These are phyloP conservation scores for Pica pica DNA, from an alignment of 2,113 vertebrate genomes.

Conservation along the genomic window DNA sequence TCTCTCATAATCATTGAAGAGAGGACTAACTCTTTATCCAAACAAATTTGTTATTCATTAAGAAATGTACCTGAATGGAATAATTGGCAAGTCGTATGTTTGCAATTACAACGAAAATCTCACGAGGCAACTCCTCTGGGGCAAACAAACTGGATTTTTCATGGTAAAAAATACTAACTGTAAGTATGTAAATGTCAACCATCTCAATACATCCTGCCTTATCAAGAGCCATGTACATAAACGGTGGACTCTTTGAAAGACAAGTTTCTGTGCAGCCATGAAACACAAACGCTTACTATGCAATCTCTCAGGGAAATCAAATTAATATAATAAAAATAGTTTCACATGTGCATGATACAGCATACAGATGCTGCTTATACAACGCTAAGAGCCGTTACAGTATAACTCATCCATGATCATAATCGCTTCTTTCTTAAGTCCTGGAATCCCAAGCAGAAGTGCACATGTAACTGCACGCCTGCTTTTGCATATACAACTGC, in stretches of 20 bases:
- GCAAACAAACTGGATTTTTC: not conserved
- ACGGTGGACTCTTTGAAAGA: not conserved
- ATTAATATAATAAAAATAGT: slow-evolving; percentile 32
- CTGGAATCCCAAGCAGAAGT: slow-evolving; percentile 20
- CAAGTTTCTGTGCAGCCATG: not conserved
- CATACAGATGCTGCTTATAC: slow-evolving; percentile 48
- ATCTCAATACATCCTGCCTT: not conserved
- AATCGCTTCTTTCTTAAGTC: slow-evolving; percentile 44
- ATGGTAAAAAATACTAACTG: not conserved
- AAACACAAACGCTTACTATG: slow-evolving; percentile 14
- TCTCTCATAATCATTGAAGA: not conserved
- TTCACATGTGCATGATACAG: slow-evolving; percentile 33
- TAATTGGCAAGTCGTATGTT: not conserved
- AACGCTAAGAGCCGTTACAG: slow-evolving; percentile 16
- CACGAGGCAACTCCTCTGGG: not conserved
- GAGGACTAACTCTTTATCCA: not conserved
- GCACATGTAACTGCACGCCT: slow-evolving; percentile 21
- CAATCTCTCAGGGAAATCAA: slow-evolving; percentile 18
- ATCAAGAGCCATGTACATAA: not conserved
- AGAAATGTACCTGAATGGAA: not conserved
- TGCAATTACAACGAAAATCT: not conserved
- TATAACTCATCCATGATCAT: slow-evolving; percentile 20
- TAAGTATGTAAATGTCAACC: not conserved
- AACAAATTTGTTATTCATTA: not conserved
- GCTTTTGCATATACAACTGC: slow-evolving; percentile 40